These are phyloP conservation scores for Hiodon tergisus DNA, from an alignment of 2,113 vertebrate species.

Conservation along the genomic window DNA sequence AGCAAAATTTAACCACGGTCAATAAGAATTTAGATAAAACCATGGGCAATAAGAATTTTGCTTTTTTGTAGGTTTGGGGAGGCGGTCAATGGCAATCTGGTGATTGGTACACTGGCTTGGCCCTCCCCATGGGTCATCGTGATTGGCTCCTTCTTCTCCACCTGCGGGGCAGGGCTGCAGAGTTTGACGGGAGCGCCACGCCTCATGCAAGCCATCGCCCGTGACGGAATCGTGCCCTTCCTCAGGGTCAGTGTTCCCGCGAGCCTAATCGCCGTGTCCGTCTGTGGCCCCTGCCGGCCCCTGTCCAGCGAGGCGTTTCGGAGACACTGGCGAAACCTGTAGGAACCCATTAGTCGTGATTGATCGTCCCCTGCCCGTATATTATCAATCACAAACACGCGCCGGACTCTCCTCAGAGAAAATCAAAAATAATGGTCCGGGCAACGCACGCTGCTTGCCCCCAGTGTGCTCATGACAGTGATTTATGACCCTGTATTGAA, in stretches of 20 bases:
- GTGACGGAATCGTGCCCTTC: conserved; percentile 88
- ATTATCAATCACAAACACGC: background rate
- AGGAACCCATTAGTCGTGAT: conserved; percentile 1
- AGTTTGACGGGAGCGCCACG: conserved; percentile 91
- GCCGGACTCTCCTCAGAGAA: conserved; percentile 6
- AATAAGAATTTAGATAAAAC: no score
- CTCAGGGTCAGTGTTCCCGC: conserved; percentile 71
- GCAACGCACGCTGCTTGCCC: conserved; percentile 5
- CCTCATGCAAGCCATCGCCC: conserved; percentile 89
- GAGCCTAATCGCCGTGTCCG: background rate
- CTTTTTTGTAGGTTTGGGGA: conserved; percentile 77
- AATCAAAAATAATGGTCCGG: conserved; percentile 17
- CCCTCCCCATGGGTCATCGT: conserved; percentile 96
- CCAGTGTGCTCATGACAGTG: background rate
- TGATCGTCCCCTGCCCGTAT: background rate
- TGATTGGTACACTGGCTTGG: conserved; percentile 92
- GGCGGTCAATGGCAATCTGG: conserved; percentile 88
- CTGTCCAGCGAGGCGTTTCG: background rate
- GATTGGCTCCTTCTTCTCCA: conserved; percentile 95
- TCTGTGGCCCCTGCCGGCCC: background rate
- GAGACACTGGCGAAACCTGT: background rate
- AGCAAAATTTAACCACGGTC: no score
- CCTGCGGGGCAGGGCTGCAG: conserved; percentile 91
- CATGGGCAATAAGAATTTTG: background rate
- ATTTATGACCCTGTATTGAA: conserved; percentile 17